Percentiles rank a stretch among this genome's conserved stretches.
phyloP scores from a whole-genome alignment of 92 coral and sea anemone genomes.

The Montipora capitata region DNA sequence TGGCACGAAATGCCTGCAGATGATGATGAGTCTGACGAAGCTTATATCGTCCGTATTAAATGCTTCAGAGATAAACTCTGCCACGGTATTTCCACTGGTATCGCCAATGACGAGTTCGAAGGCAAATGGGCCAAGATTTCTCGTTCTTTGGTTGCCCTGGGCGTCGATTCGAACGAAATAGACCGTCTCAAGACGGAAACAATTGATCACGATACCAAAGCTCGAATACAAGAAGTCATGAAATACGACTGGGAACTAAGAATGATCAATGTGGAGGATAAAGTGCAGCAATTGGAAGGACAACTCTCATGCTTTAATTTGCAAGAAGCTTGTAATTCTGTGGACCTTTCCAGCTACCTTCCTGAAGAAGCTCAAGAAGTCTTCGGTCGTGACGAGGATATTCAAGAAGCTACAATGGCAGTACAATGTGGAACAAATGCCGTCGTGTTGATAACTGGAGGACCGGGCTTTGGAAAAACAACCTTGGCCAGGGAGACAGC shows the following conservation, averaged over 20 bases:
- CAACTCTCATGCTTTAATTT: neutral
- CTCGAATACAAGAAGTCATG: no score
- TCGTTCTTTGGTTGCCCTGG: conserved; percentile 40
- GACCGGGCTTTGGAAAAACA: no score
- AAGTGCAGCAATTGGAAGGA: neutral
- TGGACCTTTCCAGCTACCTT: neutral
- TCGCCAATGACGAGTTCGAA: conserved; percentile 30
- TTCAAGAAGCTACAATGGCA: neutral
- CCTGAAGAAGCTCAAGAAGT: conserved; percentile 30
- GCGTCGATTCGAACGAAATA: conserved; percentile 17
- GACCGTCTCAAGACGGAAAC: conserved; percentile 47
- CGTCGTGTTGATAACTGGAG: conserved; percentile 41
- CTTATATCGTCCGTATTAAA: neutral
- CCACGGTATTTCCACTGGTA: conserved; percentile 34
- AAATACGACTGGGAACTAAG: no score
- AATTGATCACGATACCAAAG: conserved; percentile 15
- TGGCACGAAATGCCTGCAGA: conserved; percentile 51
- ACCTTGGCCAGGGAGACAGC: no score
- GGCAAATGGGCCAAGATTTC: conserved; percentile 25
- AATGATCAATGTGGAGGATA: neutral
- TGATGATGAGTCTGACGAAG: conserved; percentile 39
- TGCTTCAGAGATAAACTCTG: conserved; percentile 42
- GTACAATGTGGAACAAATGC: neutral
- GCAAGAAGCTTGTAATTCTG: neutral
- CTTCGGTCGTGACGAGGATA: conserved; percentile 41